Evolutionary conservation across 1,140 invertebrate species (phyloP).

Genomic region (Drosophila dunni): DNA sequence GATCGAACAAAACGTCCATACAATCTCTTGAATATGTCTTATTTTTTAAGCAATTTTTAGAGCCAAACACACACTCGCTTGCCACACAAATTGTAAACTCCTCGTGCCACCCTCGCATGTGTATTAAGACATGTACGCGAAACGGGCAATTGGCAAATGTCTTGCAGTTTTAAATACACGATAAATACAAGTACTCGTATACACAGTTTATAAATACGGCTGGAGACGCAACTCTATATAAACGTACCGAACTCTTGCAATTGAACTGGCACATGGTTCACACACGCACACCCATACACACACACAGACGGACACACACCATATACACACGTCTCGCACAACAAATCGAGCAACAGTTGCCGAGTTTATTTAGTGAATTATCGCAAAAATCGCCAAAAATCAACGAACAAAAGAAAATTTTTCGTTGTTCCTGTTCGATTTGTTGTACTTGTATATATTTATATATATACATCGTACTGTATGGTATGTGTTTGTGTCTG

Average conservation of each 20-base stretch:
- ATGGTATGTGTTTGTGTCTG: not conserved
- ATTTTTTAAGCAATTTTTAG: too few relatives aligned
- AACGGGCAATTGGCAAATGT: conserved; percentile 65
- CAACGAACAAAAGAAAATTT: conserved; percentile 31
- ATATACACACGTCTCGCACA: conserved; percentile 1
- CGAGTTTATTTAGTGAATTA: conserved; percentile 55
- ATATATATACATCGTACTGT: too few relatives aligned
- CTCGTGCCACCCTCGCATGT: conserved; percentile 44
- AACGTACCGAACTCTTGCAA: conserved; percentile 6
- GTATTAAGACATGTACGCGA: conserved; percentile 17
- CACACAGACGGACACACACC: not conserved
- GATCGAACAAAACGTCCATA: too few relatives aligned
- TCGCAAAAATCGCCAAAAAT: conserved; percentile 46
- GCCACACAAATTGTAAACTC: not conserved
- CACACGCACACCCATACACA: conserved; percentile 17
- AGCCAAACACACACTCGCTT: too few relatives aligned
- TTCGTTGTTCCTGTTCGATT: conserved; percentile 3
- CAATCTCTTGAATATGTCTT: too few relatives aligned
- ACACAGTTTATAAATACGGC: conserved; percentile 7
- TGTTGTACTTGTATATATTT: too few relatives aligned
- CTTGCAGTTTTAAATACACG: conserved; percentile 17
- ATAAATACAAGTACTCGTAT: conserved; percentile 2
- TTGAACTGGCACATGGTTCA: conserved; percentile 43
- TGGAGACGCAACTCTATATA: conserved; percentile 30
- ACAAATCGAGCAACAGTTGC: conserved; percentile 26